A percentile compares a stretch with the other conserved stretches of the same genome.
Evolutionary conservation across 35 echinoderm and acorn worm species (phyloP).

Genomic region (Strongylocentrotus purpuratus): DNA sequence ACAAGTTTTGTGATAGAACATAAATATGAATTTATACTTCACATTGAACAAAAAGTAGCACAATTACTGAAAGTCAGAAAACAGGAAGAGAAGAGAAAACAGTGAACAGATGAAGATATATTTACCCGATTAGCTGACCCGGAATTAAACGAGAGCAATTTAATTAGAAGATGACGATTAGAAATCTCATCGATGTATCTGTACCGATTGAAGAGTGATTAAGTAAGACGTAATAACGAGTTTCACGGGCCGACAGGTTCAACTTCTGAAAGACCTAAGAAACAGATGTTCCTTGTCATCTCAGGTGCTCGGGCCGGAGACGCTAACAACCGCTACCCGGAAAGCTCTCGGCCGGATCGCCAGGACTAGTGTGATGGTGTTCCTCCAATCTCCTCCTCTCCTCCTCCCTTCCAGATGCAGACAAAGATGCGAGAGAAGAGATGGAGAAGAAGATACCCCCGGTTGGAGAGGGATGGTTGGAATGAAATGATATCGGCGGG

Average conservation of each 20-base stretch:
- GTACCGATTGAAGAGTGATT: not conserved
- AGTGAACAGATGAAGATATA: not conserved
- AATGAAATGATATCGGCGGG: slow-evolving; percentile 9
- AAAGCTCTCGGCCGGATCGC: not conserved
- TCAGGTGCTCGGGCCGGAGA: not conserved
- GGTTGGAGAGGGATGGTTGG: not conserved
- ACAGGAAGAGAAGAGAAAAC: not conserved
- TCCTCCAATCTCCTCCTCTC: not conserved
- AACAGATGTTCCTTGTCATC: not conserved
- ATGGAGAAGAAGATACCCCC: not conserved
- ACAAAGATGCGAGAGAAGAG: not conserved
- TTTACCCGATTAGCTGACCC: not conserved
- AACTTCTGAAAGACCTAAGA: not conserved
- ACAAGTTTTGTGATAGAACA: too few species aligned
- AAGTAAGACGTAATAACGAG: not conserved
- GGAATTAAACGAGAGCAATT: not conserved
- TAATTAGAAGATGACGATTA: not conserved
- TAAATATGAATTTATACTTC: too few species aligned
- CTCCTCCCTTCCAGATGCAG: not conserved
- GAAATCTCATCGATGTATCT: not conserved
- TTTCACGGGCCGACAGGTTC: not conserved
- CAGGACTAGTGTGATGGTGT: not conserved
- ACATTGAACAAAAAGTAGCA: too few species aligned
- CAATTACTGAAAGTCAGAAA: too few species aligned
- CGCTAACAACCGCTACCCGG: not conserved